Conservation (phyloP, 2,113 vertebrate genomes). For the Oceanites oceanicus region DNA sequence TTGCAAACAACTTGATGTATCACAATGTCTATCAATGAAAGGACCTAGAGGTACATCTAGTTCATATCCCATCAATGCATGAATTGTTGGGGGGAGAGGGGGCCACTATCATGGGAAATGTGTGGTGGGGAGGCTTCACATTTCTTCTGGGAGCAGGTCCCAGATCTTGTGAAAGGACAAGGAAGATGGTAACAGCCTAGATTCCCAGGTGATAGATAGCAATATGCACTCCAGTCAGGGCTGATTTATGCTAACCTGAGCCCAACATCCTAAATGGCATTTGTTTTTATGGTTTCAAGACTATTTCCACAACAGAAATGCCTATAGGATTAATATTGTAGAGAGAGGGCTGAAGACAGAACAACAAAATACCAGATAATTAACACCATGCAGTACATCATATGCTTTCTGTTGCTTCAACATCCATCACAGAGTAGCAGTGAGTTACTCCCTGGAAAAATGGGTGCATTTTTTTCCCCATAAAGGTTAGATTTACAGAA, state of each 20-base stretch:
- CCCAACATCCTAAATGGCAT: neutral
- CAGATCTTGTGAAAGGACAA: neutral
- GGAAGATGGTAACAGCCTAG: neutral
- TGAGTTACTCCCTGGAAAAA: neutral
- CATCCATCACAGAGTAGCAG: neutral
- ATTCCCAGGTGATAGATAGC: neutral
- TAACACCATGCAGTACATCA: neutral
- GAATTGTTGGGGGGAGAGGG: neutral
- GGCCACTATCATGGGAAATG: neutral
- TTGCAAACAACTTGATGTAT: neutral
- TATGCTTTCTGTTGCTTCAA: neutral
- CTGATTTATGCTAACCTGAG: neutral
- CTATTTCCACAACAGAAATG: slow-evolving; percentile 19
- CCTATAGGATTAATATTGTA: neutral
- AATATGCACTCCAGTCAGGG: neutral
- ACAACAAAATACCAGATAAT: neutral
- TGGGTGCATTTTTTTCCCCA: neutral
- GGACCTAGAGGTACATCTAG: neutral
- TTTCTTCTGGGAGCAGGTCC: neutral
- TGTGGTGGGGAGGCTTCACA: neutral
- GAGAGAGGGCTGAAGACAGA: neutral
- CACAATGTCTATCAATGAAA: neutral
- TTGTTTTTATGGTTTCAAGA: neutral
- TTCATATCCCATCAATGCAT: neutral
- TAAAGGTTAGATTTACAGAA: neutral